A percentile compares a stretch with the other conserved stretches of the same genome.
phyloP scores from a whole-genome alignment of 2,113 vertebrate genomes.

The Todiramphus saurophagus region DNA sequence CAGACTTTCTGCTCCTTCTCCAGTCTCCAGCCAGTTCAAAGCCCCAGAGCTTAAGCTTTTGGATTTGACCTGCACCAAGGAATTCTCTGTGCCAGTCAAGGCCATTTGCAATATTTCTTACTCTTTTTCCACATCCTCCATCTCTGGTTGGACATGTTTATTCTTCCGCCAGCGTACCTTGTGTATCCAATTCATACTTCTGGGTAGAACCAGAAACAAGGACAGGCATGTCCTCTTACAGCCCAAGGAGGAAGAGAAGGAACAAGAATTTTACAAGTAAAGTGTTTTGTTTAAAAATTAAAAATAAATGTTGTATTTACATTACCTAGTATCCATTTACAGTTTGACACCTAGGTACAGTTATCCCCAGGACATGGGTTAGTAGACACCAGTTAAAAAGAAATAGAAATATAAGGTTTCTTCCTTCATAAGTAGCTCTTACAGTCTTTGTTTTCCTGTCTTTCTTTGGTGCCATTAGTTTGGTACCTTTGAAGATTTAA shows the following conservation, averaged over 20 bases:
- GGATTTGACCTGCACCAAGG: neutral
- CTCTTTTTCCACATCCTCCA: neutral
- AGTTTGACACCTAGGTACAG: neutral
- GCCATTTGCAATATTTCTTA: neutral
- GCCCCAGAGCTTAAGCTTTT: neutral
- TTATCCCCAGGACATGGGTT: neutral
- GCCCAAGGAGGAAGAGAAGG: neutral
- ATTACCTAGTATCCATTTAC: neutral
- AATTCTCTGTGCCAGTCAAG: neutral
- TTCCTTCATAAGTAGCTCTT: neutral
- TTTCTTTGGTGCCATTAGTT: neutral
- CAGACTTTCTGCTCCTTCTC: neutral
- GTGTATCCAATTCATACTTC: neutral
- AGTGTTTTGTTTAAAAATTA: neutral
- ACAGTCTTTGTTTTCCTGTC: neutral
- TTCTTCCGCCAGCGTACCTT: neutral
- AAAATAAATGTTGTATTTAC: neutral
- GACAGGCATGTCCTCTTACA: neutral
- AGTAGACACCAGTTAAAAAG: neutral
- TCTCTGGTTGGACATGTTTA: neutral
- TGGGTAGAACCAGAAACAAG: neutral
- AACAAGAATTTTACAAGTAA: neutral
- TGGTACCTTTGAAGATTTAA: neutral
- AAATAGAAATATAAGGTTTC: neutral
- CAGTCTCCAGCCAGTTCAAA: neutral